Percentiles rank a stretch among this genome's conserved stretches.
Evolutionary conservation across 2,113 vertebrate species (phyloP).

Genomic region (Dipodomys merriami): DNA sequence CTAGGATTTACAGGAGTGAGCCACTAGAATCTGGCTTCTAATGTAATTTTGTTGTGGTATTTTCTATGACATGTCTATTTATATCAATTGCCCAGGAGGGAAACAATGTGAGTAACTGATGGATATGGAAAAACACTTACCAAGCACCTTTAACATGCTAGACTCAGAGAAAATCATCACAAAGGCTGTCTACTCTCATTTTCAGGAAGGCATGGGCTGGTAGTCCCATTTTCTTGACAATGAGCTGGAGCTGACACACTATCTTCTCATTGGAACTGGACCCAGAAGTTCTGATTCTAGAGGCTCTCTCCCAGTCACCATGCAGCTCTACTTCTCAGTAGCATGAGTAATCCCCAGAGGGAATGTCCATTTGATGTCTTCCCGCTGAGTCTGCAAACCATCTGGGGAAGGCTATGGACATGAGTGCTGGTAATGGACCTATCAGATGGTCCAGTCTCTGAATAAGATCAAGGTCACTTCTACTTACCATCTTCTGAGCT

Average conservation of each 20-base stretch:
- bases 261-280: background rate
- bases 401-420: background rate
- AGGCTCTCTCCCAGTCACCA: background rate
- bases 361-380: background rate
- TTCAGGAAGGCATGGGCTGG: background rate
- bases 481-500: background rate
- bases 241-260: background rate
- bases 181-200: background rate
- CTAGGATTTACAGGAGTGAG: no score
- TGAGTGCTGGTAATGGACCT: background rate
- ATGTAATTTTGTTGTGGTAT: slow-evolving; percentile 56
- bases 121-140: slow-evolving; percentile 30
- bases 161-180: background rate
- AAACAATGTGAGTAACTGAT: background rate
- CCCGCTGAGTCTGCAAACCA: background rate
- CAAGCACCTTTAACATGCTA: background rate
- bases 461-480: background rate
- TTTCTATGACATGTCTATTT: slow-evolving; percentile 48
- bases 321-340: background rate
- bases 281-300: background rate
- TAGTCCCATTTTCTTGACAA: background rate
- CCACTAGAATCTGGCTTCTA: background rate
- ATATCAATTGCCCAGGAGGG: slow-evolving; percentile 21
- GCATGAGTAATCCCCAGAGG: background rate
- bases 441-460: background rate